Conservation (phyloP, 2,797 vertebrate genomes). For the Eleutherodactylus coqui region DNA sequence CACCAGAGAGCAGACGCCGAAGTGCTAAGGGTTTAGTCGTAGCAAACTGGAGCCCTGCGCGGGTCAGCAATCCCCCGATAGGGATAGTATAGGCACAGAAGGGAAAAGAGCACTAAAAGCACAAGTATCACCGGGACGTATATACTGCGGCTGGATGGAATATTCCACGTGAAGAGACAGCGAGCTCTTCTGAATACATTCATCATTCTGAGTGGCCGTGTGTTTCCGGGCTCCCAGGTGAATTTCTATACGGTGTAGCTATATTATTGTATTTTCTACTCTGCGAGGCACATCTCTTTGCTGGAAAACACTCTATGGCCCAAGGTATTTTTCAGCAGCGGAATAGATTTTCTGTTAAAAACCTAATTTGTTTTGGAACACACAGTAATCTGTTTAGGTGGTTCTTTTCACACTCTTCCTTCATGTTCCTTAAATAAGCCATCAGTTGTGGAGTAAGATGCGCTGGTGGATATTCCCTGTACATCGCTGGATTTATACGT, state of each 20-base stretch:
- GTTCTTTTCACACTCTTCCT: conserved; percentile 30
- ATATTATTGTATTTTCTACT: conserved; percentile 47
- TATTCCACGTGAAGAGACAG: conserved; percentile 1
- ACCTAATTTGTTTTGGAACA: conserved; percentile 61
- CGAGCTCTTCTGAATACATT: background rate
- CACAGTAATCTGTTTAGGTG: conserved; percentile 49
- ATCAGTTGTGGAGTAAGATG: background rate
- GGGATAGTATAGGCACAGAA: no score
- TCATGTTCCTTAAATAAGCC: conserved; percentile 45
- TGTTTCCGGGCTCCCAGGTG: conserved; percentile 27
- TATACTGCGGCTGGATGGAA: background rate
- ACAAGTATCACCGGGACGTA: background rate
- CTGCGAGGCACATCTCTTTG: conserved; percentile 29
- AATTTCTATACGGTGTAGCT: conserved; percentile 23
- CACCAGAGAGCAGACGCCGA: conserved; percentile 46
- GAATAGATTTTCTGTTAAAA: conserved; percentile 62
- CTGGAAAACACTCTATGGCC: conserved; percentile 45
- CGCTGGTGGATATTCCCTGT: background rate
- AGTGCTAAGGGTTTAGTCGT: conserved; percentile 58
- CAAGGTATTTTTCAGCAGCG: conserved; percentile 59
- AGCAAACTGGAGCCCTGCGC: conserved; percentile 32
- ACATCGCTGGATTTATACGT: background rate
- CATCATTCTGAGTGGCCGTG: conserved; percentile 10
- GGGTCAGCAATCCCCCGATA: conserved; percentile 58
- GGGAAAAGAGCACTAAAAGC: background rate